Conservation (phyloP, 2,113 vertebrate genomes). For the Zapus hudsonius region DNA sequence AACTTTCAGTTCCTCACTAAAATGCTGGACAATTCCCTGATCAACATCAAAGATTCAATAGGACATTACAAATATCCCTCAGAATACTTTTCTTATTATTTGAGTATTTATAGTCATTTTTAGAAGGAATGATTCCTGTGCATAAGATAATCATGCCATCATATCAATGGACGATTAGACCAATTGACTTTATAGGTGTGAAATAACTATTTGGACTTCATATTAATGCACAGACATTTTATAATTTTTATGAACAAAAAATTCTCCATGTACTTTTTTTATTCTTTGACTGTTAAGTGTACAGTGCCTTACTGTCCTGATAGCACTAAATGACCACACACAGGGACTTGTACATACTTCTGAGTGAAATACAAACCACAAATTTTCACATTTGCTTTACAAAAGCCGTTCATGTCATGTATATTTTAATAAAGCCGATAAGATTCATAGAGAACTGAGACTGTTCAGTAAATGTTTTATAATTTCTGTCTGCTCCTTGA, state of each 20-base stretch:
- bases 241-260: constrained; percentile 2
- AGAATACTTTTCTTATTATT: background rate
- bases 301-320: background rate
- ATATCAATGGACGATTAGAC: background rate
- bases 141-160: background rate
- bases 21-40: constrained; percentile 3
- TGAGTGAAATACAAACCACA: background rate
- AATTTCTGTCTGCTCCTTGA: constrained; percentile 46
- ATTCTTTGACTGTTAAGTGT: constrained; percentile 2
- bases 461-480: constrained; percentile 47
- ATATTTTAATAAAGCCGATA: constrained; percentile 42
- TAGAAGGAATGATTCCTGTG: background rate
- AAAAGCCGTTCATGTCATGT: background rate
- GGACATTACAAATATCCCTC: background rate
- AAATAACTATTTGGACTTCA: background rate
- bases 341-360: background rate
- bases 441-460: background rate
- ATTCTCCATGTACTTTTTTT: background rate
- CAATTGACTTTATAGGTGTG: background rate
- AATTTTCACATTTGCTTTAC: background rate
- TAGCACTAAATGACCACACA: background rate
- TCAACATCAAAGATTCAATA: background rate
- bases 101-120: background rate
- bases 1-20: background rate
- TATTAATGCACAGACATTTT: background rate